These are phyloP conservation scores for Caenorhabditis parvicauda DNA, from an alignment of 2,888 invertebrate genomes.

Conservation along the genomic window DNA sequence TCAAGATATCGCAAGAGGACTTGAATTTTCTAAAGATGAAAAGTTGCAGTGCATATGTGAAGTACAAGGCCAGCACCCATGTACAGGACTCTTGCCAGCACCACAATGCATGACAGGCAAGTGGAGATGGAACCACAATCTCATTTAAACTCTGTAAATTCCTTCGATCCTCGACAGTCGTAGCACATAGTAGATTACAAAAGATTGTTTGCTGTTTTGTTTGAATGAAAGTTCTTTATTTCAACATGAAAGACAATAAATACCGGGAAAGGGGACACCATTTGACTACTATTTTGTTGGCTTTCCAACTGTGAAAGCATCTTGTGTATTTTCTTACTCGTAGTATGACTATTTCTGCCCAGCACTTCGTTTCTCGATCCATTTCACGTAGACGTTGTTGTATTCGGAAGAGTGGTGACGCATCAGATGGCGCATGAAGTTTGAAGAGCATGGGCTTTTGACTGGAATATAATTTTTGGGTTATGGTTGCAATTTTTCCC, in stretches of 20 bases:
- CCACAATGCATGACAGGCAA: conserved; percentile 48
- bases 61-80: conserved; percentile 59
- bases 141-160: conserved; percentile 29
- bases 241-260: no score
- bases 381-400: conserved; percentile 44
- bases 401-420: conserved; percentile 44
- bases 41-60: conserved; percentile 58
- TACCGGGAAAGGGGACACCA: no score
- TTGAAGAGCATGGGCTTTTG: conserved; percentile 44
- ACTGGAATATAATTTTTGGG: conserved; percentile 16
- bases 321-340: no score
- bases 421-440: conserved; percentile 51
- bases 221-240: no score
- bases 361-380: conserved; percentile 38
- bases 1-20: no score
- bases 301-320: no score
- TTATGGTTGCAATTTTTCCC: not conserved
- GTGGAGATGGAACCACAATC: conserved; percentile 56
- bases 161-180: no score
- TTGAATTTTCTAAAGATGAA: not conserved
- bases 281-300: no score
- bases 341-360: no score
- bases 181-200: no score
- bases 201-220: no score
- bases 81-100: conserved; percentile 52